phyloP scores from a whole-genome alignment of 1,140 invertebrate genomes.

The Drosophila ambigua region DNA sequence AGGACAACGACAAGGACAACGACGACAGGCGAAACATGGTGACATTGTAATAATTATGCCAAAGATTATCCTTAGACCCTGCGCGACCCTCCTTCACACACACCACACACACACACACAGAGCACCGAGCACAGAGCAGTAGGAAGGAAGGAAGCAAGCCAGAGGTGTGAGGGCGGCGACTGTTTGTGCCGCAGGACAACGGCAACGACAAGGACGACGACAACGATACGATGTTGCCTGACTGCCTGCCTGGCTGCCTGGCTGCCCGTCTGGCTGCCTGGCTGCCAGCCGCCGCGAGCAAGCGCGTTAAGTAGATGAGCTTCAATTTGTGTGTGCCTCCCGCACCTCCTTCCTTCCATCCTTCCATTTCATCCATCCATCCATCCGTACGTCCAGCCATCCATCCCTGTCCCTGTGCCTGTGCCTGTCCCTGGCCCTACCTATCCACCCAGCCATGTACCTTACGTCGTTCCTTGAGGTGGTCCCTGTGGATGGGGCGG shows the following conservation, averaged over 20 bases:
- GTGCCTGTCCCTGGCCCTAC: slow-evolving; percentile 2
- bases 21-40: slow-evolving; percentile 72
- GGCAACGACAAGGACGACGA: slow-evolving; percentile 16
- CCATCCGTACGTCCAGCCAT: slow-evolving; percentile 2
- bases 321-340: slow-evolving; percentile 72
- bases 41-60: slow-evolving; percentile 82
- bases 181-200: slow-evolving; percentile 69
- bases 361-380: not conserved
- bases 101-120: slow-evolving; percentile 12
- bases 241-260: too few relatives aligned
- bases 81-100: slow-evolving; percentile 32
- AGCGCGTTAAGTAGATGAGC: slow-evolving; percentile 79
- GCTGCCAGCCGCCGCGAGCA: slow-evolving; percentile 60
- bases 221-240: slow-evolving; percentile 56
- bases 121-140: too few relatives aligned
- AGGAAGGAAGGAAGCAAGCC: not conserved
- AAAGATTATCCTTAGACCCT: slow-evolving; percentile 78
- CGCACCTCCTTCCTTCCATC: slow-evolving; percentile 6
- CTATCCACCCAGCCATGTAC: slow-evolving; percentile 24
- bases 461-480: not conserved
- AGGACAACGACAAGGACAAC: slow-evolving; percentile 13
- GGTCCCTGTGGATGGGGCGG: slow-evolving; percentile 57
- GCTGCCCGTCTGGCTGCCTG: too few relatives aligned
- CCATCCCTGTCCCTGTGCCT: slow-evolving; percentile 2
- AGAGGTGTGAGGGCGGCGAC: slow-evolving; percentile 60